These are phyloP conservation scores for Chascanopsetta lugubris DNA, from an alignment of 2,113 vertebrate genomes.

Conservation along the genomic window DNA sequence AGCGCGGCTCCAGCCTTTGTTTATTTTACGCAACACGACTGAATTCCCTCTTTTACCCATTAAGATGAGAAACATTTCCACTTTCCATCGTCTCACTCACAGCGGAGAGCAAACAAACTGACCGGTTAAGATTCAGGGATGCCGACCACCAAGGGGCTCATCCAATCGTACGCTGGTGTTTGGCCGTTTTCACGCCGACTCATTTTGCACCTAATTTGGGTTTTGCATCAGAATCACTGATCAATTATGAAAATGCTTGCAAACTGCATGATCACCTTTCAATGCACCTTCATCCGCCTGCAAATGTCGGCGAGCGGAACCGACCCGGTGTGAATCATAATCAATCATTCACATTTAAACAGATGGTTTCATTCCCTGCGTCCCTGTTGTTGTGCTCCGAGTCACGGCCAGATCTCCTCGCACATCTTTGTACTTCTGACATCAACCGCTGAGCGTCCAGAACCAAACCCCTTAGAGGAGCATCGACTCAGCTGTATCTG, in stretches of 20 bases:
- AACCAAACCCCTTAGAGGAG: slow-evolving; percentile 54
- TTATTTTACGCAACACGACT: slow-evolving; percentile 41
- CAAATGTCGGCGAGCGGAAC: slow-evolving; percentile 27
- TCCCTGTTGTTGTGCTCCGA: slow-evolving; percentile 6
- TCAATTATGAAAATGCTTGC: slow-evolving; percentile 49
- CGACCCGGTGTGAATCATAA: slow-evolving; percentile 21
- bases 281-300: slow-evolving; percentile 22
- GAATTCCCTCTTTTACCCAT: slow-evolving; percentile 52
- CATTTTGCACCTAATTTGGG: slow-evolving; percentile 58
- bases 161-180: slow-evolving; percentile 54
- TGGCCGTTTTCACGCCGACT: slow-evolving; percentile 40
- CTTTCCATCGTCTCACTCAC: slow-evolving; percentile 54
- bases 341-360: slow-evolving; percentile 49
- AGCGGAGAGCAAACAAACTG: slow-evolving; percentile 63
- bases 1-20: slow-evolving; percentile 24
- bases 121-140: slow-evolving; percentile 50
- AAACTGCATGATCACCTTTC: slow-evolving; percentile 4
- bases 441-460: neutral
- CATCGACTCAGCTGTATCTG: slow-evolving; percentile 18
- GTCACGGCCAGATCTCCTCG: slow-evolving; percentile 4
- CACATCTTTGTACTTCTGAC: slow-evolving; percentile 11
- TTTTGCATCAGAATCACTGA: slow-evolving; percentile 38
- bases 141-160: slow-evolving; percentile 44
- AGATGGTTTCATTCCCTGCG: slow-evolving; percentile 28
- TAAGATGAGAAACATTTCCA: slow-evolving; percentile 41